Evolutionary conservation across 2,888 invertebrate species (phyloP).

Genomic region (Crepidodera aurea): DNA sequence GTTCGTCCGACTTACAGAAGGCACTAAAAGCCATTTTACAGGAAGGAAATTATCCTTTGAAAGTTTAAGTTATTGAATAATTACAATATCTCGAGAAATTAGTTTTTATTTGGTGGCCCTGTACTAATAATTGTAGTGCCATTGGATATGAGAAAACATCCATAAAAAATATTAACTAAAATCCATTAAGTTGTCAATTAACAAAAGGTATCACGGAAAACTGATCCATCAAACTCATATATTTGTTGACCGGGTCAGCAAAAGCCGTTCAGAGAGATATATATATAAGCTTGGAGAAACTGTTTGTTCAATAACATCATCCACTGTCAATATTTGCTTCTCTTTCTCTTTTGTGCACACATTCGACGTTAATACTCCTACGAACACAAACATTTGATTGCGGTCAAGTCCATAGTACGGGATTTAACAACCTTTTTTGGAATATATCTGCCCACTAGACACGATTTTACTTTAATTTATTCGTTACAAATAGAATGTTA

Average conservation of each 20-base stretch:
- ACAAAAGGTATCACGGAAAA: not conserved
- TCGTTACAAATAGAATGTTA: too few species aligned
- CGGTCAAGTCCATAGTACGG: not conserved
- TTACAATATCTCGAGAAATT: too few species aligned
- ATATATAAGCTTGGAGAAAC: constrained; percentile 1
- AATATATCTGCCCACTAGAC: not conserved
- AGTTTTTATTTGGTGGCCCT: too few species aligned
- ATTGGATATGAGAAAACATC: too few species aligned
- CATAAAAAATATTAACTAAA: not conserved
- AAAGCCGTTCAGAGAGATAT: not conserved
- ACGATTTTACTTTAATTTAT: too few species aligned
- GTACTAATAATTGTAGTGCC: too few species aligned
- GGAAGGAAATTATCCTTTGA: too few species aligned
- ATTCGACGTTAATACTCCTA: constrained; percentile 4
- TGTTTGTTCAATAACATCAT: constrained; percentile 8
- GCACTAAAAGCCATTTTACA: too few species aligned
- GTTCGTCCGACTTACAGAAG: too few species aligned
- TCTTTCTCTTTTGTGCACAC: not conserved
- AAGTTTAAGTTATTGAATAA: too few species aligned
- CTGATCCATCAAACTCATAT: not conserved
- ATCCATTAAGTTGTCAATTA: constrained; percentile 1
- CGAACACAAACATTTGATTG: constrained; percentile 7
- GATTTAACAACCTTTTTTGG: not conserved
- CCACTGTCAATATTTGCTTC: not conserved
- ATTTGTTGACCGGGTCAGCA: not conserved